Conservation (phyloP, 2,888 invertebrate genomes). For the Yponomeuta evonymella region DNA sequence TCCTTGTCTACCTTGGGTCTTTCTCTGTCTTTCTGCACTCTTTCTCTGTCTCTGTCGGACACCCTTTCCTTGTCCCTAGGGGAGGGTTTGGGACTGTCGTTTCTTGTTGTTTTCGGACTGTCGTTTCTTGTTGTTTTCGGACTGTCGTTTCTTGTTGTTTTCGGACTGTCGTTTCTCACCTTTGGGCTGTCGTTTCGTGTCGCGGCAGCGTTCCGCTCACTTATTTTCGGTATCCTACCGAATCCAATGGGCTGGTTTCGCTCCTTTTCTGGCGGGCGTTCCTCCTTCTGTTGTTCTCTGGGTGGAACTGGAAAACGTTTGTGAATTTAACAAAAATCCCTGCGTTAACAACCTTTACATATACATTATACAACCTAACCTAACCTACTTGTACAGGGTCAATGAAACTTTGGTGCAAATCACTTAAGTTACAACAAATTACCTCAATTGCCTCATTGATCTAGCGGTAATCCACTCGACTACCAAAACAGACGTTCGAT, state of each 20-base stretch:
- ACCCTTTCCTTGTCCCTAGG: constrained; percentile 33
- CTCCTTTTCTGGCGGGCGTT: constrained; percentile 35
- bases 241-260: constrained; percentile 36
- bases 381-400: too few species aligned
- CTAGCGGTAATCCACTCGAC: too few species aligned
- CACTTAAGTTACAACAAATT: too few species aligned
- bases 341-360: too few species aligned
- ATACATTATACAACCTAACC: too few species aligned
- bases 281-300: constrained; percentile 33
- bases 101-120: constrained; percentile 7
- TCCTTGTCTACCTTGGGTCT: constrained; percentile 42
- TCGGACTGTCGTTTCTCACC: constrained; percentile 14
- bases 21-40: constrained; percentile 36
- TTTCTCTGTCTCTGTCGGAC: constrained; percentile 32
- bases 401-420: too few species aligned
- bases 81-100: constrained; percentile 16
- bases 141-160: constrained; percentile 11
- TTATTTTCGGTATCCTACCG: constrained; percentile 73
- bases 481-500: too few species aligned
- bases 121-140: constrained; percentile 12
- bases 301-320: constrained; percentile 34
- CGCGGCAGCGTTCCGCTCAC: constrained; percentile 36
- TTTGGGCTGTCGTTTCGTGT: constrained; percentile 17
- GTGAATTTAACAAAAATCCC: too few species aligned
- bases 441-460: too few species aligned